phyloP scores from a whole-genome alignment of 2,797 vertebrate genomes.

The Tolypeutes matacus region DNA sequence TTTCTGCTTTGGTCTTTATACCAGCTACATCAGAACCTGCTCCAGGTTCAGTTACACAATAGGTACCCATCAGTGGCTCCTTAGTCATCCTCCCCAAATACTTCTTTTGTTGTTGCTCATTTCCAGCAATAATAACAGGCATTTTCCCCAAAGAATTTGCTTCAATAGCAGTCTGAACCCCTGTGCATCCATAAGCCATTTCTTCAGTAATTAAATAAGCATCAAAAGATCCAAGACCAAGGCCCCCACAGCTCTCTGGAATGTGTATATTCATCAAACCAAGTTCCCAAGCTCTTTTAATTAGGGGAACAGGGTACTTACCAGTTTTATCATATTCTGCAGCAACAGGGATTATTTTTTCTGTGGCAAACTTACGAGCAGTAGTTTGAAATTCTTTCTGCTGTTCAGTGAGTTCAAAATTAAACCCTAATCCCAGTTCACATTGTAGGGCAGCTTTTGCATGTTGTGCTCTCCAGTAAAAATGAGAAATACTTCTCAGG shows the following conservation, averaged over 20 bases:
- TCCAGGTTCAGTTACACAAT: conserved; percentile 96
- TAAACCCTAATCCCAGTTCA: conserved; percentile 85
- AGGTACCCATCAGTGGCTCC: conserved; percentile 96
- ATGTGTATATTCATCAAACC: conserved; percentile 95
- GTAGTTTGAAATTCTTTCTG: conserved; percentile 96
- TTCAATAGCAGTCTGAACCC: conserved; percentile 95
- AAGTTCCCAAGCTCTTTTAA: conserved; percentile 96
- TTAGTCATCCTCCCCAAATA: conserved; percentile 96
- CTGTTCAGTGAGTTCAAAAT: conserved; percentile 92
- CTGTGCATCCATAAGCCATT: conserved; percentile 95
- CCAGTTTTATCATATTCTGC: conserved; percentile 93
- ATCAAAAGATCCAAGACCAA: conserved; percentile 94
- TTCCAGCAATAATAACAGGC: conserved; percentile 95
- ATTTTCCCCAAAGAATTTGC: conserved; percentile 97
- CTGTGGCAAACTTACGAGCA: conserved; percentile 94
- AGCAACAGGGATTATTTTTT: conserved; percentile 94
- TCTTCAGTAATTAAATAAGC: conserved; percentile 95
- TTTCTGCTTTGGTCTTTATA: conserved; percentile 94
- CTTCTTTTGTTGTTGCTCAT: conserved; percentile 93
- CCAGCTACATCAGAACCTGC: conserved; percentile 96
- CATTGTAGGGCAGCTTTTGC: conserved; percentile 70
- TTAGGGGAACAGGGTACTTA: conserved; percentile 90
- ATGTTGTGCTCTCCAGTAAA: conserved; percentile 84
- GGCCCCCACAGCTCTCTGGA: conserved; percentile 93
- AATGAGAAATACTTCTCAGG: conserved; percentile 78